These are phyloP conservation scores for Liposcelis brunnea DNA, from an alignment of 2,888 invertebrate species.

Conservation along the genomic window DNA sequence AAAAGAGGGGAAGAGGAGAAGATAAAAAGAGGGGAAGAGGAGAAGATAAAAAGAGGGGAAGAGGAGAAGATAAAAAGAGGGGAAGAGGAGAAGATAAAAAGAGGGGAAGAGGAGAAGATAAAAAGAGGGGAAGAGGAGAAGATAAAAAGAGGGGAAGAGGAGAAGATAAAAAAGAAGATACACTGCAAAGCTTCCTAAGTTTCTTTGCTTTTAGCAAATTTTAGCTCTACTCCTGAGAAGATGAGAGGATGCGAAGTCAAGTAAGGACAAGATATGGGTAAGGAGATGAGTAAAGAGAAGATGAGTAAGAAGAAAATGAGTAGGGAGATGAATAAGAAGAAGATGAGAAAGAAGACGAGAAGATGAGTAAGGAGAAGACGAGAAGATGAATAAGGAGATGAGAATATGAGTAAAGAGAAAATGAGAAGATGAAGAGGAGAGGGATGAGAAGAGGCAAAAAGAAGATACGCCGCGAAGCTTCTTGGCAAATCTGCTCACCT, in stretches of 20 bases:
- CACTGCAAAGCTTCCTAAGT: neutral
- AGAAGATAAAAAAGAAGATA: neutral
- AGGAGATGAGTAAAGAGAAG: neutral
- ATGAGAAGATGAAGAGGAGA: no score
- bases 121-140: slow-evolving; percentile 3
- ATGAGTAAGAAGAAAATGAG: neutral
- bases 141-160: neutral
- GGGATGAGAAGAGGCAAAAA: no score
- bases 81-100: no score
- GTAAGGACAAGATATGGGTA: slow-evolving; percentile 2
- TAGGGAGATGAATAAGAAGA: neutral
- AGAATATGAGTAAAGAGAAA: no score
- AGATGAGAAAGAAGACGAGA: neutral
- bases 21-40: neutral
- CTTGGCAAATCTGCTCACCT: no score
- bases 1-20: neutral
- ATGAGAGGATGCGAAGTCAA: no score
- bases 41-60: neutral
- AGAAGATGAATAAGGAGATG: neutral
- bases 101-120: neutral
- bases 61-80: neutral
- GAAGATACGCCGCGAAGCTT: no score
- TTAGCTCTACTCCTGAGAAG: no score
- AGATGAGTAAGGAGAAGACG: neutral
- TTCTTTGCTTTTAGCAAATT: no score